phyloP scores from a whole-genome alignment of 2,888 invertebrate genomes.

The Mechanitis mazaeus region DNA sequence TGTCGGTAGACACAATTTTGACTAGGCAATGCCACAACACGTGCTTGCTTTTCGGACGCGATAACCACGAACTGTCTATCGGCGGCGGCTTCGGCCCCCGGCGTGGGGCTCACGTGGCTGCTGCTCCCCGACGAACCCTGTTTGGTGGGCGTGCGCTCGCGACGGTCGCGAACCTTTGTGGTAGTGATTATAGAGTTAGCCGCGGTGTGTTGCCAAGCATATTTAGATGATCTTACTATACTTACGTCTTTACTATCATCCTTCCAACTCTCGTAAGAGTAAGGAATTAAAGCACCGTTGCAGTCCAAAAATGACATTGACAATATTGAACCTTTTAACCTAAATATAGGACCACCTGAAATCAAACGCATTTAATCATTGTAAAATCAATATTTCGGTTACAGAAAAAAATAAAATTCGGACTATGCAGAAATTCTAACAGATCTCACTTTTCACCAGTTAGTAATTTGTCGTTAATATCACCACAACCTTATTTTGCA shows the following conservation, averaged over 20 bases:
- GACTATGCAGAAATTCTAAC: too few species aligned
- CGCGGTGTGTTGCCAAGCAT: not conserved
- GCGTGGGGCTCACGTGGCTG: constrained; percentile 87
- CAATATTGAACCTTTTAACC: constrained; percentile 95
- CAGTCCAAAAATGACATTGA: constrained; percentile 97
- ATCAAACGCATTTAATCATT: constrained; percentile 20
- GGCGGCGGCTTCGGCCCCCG: constrained; percentile 71
- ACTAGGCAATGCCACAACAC: constrained; percentile 95
- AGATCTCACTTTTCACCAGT: too few species aligned
- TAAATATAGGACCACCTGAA: constrained; percentile 95
- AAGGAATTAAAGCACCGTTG: constrained; percentile 93
- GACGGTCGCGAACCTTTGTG: constrained; percentile 54
- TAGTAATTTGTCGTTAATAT: too few species aligned
- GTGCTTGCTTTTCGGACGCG: constrained; percentile 95
- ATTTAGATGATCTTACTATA: constrained; percentile 13
- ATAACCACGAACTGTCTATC: constrained; percentile 96
- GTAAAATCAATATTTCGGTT: too few species aligned
- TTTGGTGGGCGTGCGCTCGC: constrained; percentile 80
- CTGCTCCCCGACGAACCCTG: constrained; percentile 64
- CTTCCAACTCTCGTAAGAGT: constrained; percentile 94
- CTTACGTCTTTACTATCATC: constrained; percentile 86
- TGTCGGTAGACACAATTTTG: constrained; percentile 96
- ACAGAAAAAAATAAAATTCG: too few species aligned
- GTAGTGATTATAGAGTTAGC: not conserved
- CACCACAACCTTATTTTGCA: constrained; percentile 8